Conservation (phyloP, 2,113 vertebrate species). For the Nannobrachium achirus region DNA sequence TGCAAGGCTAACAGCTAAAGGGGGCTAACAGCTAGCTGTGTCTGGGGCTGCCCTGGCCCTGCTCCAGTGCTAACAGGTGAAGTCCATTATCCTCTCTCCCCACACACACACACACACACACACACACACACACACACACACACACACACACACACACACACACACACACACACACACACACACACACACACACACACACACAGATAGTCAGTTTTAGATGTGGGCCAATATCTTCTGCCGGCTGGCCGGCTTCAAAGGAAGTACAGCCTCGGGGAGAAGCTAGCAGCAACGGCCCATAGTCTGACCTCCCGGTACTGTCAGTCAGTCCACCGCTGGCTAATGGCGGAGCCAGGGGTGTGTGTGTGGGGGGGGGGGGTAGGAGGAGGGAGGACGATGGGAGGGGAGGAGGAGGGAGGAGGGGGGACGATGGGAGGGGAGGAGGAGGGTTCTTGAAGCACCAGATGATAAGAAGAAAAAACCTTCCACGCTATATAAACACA, state of each 20-base stretch:
- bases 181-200: slow-evolving; percentile 26
- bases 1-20: slow-evolving; percentile 50
- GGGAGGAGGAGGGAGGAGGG: background rate
- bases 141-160: too few species aligned
- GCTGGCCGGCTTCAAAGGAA: slow-evolving; percentile 59
- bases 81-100: slow-evolving; percentile 56
- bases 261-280: slow-evolving; percentile 36
- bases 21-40: too few species aligned
- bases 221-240: slow-evolving; percentile 59
- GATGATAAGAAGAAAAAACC: slow-evolving; percentile 50
- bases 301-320: slow-evolving; percentile 30
- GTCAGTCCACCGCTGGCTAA: slow-evolving; percentile 45
- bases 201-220: slow-evolving; percentile 57
- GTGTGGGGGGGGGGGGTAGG: slow-evolving; percentile 19
- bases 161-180: too few species aligned
- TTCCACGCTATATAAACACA: slow-evolving; percentile 31
- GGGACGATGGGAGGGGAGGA: background rate
- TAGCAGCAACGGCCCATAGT: slow-evolving; percentile 25
- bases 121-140: too few species aligned
- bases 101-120: too few species aligned
- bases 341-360: slow-evolving; percentile 32
- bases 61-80: slow-evolving; percentile 78
- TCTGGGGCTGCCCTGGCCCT: background rate
- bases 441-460: slow-evolving; percentile 29
- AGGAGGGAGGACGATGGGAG: too few species aligned